phyloP scores from a whole-genome alignment of 1,140 invertebrate genomes.

The Drosophila pseudoananassae region DNA sequence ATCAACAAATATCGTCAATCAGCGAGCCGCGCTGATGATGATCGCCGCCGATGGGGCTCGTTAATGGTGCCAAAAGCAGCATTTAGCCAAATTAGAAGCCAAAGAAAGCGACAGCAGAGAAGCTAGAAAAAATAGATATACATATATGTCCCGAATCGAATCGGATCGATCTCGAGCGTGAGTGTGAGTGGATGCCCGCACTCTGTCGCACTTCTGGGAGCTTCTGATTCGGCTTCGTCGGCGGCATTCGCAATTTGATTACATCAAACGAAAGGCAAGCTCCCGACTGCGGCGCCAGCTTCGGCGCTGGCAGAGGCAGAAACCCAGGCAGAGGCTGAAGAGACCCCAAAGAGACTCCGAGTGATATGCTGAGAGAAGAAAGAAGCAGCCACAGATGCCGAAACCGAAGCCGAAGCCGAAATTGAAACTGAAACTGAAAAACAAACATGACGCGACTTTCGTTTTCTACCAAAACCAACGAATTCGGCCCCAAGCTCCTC shows the following conservation, averaged over 20 bases:
- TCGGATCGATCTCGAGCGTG: background rate
- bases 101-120: constrained; percentile 63
- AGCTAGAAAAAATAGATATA: constrained; percentile 38
- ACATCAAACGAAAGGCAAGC: constrained; percentile 69
- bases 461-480: constrained; percentile 66
- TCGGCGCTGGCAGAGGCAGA: constrained; percentile 7
- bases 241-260: constrained; percentile 73
- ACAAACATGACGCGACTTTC: constrained; percentile 70
- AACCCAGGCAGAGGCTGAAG: constrained; percentile 1
- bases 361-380: constrained; percentile 58
- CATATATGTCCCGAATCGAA: background rate
- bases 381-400: constrained; percentile 5
- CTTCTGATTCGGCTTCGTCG: constrained; percentile 5
- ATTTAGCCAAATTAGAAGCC: constrained; percentile 74
- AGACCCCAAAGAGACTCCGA: constrained; percentile 6
- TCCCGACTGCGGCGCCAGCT: constrained; percentile 15
- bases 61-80: constrained; percentile 68
- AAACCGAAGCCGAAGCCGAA: background rate
- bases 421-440: constrained; percentile 38
- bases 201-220: constrained; percentile 11
- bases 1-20: constrained; percentile 40
- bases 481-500: constrained; percentile 64
- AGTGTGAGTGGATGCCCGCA: background rate
- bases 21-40: constrained; percentile 38
- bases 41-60: constrained; percentile 31